Evolutionary conservation across 2,113 vertebrate species (phyloP).

Genomic region (Zapus hudsonius): DNA sequence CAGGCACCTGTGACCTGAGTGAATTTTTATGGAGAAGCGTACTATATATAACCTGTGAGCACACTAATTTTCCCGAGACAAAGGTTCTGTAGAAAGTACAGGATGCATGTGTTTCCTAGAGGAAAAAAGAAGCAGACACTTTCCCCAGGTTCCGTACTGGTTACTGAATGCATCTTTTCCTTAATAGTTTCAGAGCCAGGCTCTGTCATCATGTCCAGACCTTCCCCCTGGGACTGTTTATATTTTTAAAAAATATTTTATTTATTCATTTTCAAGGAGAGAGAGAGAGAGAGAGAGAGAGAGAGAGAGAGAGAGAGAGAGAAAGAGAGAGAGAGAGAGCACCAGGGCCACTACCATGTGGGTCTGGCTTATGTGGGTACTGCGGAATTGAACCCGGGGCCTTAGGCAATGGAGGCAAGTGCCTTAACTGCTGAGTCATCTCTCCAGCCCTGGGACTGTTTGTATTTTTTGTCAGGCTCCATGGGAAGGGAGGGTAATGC

Average conservation of each 20-base stretch:
- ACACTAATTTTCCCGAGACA: neutral
- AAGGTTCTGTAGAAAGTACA: constrained; percentile 22
- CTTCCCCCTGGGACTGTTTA: neutral
- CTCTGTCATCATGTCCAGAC: neutral
- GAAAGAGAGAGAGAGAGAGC: no score
- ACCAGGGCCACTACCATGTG: no score
- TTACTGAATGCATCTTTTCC: neutral
- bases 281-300: no score
- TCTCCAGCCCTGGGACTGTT: neutral
- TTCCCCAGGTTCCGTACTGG: neutral
- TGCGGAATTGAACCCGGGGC: no score
- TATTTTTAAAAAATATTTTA: no score
- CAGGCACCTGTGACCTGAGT: constrained; percentile 3
- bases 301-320: no score
- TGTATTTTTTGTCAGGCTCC: neutral
- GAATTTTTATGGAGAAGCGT: constrained; percentile 54
- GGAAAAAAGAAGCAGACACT: neutral
- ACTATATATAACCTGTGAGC: constrained; percentile 35
- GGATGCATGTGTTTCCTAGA: neutral
- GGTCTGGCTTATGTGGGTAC: no score
- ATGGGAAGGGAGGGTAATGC: neutral
- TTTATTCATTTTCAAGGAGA: no score
- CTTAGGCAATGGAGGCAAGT: no score
- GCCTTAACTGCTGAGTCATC: no score
- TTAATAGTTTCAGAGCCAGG: constrained; percentile 34